Evolutionary conservation across 2,888 invertebrate genomes (phyloP).

Genomic region (Ormia ochracea): DNA sequence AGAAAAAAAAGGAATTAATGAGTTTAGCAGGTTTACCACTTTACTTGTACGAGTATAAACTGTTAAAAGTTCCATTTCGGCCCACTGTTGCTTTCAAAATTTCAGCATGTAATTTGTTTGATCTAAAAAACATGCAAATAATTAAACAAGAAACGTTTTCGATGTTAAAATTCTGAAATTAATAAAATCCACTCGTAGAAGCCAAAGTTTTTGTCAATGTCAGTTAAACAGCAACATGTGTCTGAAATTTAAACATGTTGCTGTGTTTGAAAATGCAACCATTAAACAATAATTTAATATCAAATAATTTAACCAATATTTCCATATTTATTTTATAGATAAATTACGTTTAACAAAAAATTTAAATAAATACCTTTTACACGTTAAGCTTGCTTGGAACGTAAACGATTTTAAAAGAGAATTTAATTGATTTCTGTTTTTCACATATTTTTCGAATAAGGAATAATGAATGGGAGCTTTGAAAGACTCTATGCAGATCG

Average conservation of each 20-base stretch:
- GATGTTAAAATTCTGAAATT: neutral
- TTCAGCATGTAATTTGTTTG: neutral
- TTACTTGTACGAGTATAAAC: no score
- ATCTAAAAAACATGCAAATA: neutral
- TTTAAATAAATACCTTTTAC: constrained; percentile 33
- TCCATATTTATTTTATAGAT: neutral
- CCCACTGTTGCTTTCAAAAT: neutral
- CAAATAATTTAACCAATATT: neutral
- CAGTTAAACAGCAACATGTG: constrained; percentile 7
- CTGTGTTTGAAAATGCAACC: neutral
- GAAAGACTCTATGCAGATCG: constrained; percentile 35
- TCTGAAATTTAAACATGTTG: neutral
- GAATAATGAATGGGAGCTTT: constrained; percentile 26
- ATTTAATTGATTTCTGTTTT: neutral
- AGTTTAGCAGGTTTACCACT: no score
- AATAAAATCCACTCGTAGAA: neutral
- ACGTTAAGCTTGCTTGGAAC: constrained; percentile 30
- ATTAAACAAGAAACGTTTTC: neutral
- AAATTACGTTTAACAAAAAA: constrained; percentile 13
- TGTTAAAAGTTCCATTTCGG: no score
- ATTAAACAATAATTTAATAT: constrained; percentile 4
- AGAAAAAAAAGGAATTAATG: no score
- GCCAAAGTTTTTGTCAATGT: neutral
- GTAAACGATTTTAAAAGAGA: constrained; percentile 29
- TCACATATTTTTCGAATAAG: constrained; percentile 1